Evolutionary conservation across 2,888 invertebrate species (phyloP), one percentile per base, ranked within the genome.

Genomic region (Lagria hirta): DNA sequence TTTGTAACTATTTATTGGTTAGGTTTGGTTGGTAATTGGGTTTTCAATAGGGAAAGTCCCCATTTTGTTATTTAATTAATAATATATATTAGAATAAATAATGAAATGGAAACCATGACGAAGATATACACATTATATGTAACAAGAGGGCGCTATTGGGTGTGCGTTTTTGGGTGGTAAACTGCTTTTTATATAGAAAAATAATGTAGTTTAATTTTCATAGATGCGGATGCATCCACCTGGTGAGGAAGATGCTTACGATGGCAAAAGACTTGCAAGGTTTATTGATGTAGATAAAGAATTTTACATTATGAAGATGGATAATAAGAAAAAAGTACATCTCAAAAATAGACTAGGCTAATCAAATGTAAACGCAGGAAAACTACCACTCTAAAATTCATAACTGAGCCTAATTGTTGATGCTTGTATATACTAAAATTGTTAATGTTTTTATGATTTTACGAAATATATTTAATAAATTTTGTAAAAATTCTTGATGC

Each of bases 161-260:
- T 20, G 14, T 10, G 10, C 15, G 12, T 18, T n/a, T n/a, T 21
- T 38, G 21, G 37, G 28, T 21, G 40, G 32, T 40, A 20, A 29
- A 20, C 16, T 13, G 11, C 13, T 24, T 43, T n/a, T 36, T 13
- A 42, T 22, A 18, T 32, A 4, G 29, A 11, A 16, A 15, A 28
- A 6, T 10, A 15, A 12, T 35, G 28, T n/a, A 29, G 28, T 28
- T 28, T 41, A 10, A n/a, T 35, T 73, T 55, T 49, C 54, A 36
- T 73, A 84, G 84, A 83, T 82, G 80, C 74, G 83, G 57, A 75
- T 80, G 58, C 78, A 80, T 68, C 83, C 84, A 14, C 83, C 84
- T 8, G 83, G 83, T 57, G 79, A 79, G 53, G 80, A 81, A 34
- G 69, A 72, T 14, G 75, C 77, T 2, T 78, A 72, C 56, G 75